Conservation (phyloP, 2,797 vertebrate genomes). For the Myotis planiceps region DNA sequence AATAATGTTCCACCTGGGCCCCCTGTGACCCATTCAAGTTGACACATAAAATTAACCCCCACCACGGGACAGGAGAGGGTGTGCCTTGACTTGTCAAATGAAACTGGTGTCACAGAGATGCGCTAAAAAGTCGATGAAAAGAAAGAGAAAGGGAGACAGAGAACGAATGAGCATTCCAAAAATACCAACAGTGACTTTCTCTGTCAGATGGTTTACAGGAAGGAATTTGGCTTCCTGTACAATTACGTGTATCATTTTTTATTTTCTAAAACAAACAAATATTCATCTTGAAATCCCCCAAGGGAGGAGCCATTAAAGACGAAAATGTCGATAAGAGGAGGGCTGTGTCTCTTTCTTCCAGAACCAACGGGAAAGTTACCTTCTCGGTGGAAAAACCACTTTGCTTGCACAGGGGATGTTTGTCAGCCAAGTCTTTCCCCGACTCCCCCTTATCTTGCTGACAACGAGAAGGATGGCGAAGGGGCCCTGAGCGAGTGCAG, state of each 20-base stretch:
- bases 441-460: background rate
- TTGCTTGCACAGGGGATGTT: background rate
- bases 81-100: background rate
- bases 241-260: background rate
- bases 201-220: background rate
- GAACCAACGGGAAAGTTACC: background rate
- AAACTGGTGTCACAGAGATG: background rate
- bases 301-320: slow-evolving; percentile 16
- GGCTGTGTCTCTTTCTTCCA: background rate
- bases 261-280: background rate
- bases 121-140: background rate
- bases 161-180: background rate
- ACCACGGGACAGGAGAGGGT: background rate
- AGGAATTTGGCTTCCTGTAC: background rate
- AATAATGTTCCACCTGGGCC: background rate
- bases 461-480: slow-evolving; percentile 8
- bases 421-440: background rate
- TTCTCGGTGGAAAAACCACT: background rate
- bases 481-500: background rate
- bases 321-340: background rate
- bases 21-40: background rate
- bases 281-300: background rate
- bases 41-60: background rate
- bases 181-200: background rate
- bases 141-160: background rate